Conservation (phyloP, 2,888 invertebrate genomes). For the Nephrotoma guestfalica region DNA sequence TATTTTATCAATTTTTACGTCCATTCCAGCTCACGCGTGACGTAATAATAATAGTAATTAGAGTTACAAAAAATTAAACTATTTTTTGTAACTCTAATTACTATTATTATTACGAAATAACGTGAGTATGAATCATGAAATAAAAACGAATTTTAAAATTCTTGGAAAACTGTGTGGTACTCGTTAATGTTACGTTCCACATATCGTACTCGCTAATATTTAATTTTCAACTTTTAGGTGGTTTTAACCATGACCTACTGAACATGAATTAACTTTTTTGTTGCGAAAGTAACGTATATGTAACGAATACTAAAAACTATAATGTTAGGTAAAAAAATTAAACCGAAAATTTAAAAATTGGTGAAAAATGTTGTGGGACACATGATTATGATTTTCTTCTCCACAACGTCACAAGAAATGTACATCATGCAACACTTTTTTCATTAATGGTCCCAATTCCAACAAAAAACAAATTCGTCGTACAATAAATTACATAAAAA, state of each 20-base stretch:
- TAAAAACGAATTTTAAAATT: neutral
- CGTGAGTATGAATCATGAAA: neutral
- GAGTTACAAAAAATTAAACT: too few species aligned
- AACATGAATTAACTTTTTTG: too few species aligned
- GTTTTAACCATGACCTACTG: too few species aligned
- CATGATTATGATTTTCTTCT: neutral
- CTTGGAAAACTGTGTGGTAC: neutral
- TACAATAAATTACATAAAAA: neutral
- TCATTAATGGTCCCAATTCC: neutral
- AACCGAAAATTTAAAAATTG: neutral
- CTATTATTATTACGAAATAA: neutral
- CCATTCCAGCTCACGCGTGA: neutral
- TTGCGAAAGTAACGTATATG: too few species aligned
- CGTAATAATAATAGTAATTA: neutral
- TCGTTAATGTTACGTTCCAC: neutral
- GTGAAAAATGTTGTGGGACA: neutral
- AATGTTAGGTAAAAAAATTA: neutral
- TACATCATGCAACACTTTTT: neutral
- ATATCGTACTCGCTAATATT: neutral
- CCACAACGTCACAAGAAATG: neutral
- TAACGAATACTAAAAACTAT: too few species aligned
- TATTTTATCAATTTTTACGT: neutral
- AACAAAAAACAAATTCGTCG: neutral
- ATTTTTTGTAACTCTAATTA: neutral
- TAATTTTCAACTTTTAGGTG: too few species aligned